A percentile compares a stretch with the other conserved stretches of the same genome.
Conservation (phyloP, 2,797 vertebrate genomes). For the Rallus crepitans region DNA sequence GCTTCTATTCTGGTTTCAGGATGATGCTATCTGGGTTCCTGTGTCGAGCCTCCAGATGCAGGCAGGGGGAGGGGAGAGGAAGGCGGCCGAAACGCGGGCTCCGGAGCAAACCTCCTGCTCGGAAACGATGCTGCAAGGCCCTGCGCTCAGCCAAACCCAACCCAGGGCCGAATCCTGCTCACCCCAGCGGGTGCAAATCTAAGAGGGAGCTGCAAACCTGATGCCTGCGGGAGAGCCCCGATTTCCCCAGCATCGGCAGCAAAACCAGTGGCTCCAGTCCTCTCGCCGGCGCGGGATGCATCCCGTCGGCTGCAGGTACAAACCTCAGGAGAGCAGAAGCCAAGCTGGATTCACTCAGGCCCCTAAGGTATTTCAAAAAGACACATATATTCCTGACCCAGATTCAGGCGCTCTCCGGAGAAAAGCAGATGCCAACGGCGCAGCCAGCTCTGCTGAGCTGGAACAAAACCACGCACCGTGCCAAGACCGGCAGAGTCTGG, state of each 20-base stretch:
- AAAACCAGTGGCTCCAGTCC: not conserved
- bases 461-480: conserved; percentile 12
- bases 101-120: not conserved
- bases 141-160: not conserved
- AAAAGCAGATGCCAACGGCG: conserved; percentile 60
- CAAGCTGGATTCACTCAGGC: conserved; percentile 1
- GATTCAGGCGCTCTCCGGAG: conserved; percentile 67
- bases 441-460: conserved; percentile 61
- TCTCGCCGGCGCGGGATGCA: not conserved
- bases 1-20: conserved; percentile 73
- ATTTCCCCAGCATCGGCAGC: not conserved
- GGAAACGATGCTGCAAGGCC: not conserved
- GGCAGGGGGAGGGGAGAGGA: conserved; percentile 46
- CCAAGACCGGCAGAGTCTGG: not conserved
- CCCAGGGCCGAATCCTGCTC: not conserved
- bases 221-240: rapidly evolving
- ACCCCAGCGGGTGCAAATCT: not conserved
- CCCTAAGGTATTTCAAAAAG: conserved; percentile 31
- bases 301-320: not conserved
- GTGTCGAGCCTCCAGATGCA: conserved; percentile 47
- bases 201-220: rapidly evolving
- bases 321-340: not conserved
- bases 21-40: conserved; percentile 72
- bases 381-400: conserved; percentile 73
- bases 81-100: not conserved